Base-by-base conservation (phyloP, 1,140 invertebrate genomes). In the Camponotus pennsylvanicus region DNA sequence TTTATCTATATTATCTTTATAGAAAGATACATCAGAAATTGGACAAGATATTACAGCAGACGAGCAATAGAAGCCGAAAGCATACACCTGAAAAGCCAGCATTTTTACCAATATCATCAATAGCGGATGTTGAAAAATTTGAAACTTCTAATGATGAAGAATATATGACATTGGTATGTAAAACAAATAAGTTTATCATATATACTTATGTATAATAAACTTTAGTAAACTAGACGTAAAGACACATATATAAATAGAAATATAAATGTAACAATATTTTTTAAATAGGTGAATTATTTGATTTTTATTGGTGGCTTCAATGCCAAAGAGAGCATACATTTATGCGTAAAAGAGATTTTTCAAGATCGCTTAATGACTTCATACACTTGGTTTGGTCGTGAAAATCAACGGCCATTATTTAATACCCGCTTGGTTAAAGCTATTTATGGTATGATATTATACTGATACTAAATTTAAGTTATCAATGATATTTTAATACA, bases 121-220 rank as follows among this genome's bases (percentile, higher is more conserved):
- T 42, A 3, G 37, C 8, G 11, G 9, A 67, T 27, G 4, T 67
- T 0, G 64, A 67, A 9, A 13, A 67, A 11, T 67, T 67, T 67
- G 34, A 67, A 67, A 67, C 8, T 67, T 3, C 0, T 8, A 42
- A 4, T 67, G n/a, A 67, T 13, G 37, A 67, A 27, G 64, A 67
- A 21, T 67, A 67, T 42, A 67, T 21, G 37, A 21, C n/a, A 67
- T 67, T 67, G 6, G 64, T 67, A 67, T 21, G 63, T n/a, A 66
- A 66, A 66, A 67, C n/a, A 67, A 21, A 21, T 21, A 42, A 67
- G 11, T 64, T 64, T 63, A 32, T 64, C 27, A 32, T 64, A 32
- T 4, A 32, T 11, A 63, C 13, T 0, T 37, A 64, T 64, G 3
- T 34, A 64, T 64, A 45, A 37, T 34, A 21, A 21, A 37, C 21